Evolutionary conservation across 2,888 invertebrate genomes (phyloP), one percentile per base, ranked within the genome.

Genomic region (Trichogramma evanescens): DNA sequence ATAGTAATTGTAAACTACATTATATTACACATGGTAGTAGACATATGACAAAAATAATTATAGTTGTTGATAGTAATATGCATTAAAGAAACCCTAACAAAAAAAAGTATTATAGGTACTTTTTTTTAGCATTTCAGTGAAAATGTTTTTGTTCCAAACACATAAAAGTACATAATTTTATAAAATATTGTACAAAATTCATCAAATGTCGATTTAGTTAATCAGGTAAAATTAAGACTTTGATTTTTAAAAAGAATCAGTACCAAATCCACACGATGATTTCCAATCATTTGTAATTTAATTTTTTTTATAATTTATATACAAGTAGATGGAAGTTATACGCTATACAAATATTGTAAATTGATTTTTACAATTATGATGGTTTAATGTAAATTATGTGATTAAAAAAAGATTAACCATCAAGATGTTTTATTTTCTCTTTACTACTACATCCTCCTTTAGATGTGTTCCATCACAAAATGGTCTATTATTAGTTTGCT

Each of bases 391-490:
- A 52, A 66, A 56, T 62, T 59, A 50, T 61, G 52, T 54, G 8
- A 51, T 61, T 64, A 61, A 60, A 58, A 64, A 50, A 64, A 66
- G 67, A 65, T 65, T 66, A 69, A 46, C 56, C 62, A 63, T 59
- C 57, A 53, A 46, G 45, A 45, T 10, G 53, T 42, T 41, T 52
- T 54, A 61, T 9, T 0, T 2, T 52, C 38, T 66, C 5, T 52
- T 58, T 40, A 56, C 9, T 43, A 63, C 54, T 39, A 66, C 60
- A 49, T 86, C 84, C 63, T 84, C 82, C 56, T 82, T 81, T 73
- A 91, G 89, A 78, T 98, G 98, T 7, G 93, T 88, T 7, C 97
- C 97, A 81, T 99, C 99, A 80, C 98, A 99, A 77, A 96, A 97
- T 1, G 99, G 99, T 66, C 93, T 83, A 68, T 92, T 90, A 54